Conservation (phyloP, 2,888 invertebrate genomes). For the Metopia argyrocephala region DNA sequence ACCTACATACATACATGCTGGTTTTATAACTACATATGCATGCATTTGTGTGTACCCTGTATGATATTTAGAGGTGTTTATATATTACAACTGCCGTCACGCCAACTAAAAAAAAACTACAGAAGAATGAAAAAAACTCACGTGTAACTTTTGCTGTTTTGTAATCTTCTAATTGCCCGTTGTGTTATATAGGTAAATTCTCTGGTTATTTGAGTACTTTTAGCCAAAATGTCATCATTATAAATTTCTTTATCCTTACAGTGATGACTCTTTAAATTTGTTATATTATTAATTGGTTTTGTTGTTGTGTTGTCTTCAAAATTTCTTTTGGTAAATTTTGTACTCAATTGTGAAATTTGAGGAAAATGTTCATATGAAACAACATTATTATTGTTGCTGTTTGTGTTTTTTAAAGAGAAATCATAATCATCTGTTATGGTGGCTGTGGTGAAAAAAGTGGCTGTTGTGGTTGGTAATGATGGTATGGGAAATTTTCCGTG, state of each 20-base stretch:
- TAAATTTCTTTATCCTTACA: conserved; percentile 65
- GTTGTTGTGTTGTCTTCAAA: conserved; percentile 27
- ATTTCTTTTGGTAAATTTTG: conserved; percentile 21
- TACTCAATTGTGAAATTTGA: conserved; percentile 38
- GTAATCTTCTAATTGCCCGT: conserved; percentile 68
- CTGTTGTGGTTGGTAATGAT: not conserved
- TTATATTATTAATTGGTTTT: too few relatives aligned
- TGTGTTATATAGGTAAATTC: conserved; percentile 68
- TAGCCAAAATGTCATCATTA: conserved; percentile 69
- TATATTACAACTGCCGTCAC: not conserved
- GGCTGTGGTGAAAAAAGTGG: not conserved
- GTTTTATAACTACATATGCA: not conserved
- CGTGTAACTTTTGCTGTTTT: conserved; percentile 75
- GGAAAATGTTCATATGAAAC: conserved; percentile 24
- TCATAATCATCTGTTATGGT: conserved; percentile 13
- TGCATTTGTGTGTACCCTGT: not conserved
- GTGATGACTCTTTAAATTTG: conserved; percentile 54
- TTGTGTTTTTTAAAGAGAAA: conserved; percentile 18
- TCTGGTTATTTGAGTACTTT: conserved; percentile 75
- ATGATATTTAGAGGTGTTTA: not conserved
- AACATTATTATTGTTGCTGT: conserved; percentile 4
- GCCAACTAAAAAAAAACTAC: conserved; percentile 1
- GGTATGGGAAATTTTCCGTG: conserved; percentile 40
- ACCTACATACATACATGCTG: not conserved
- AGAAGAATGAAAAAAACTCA: conserved; percentile 68